Percentiles rank a stretch among this genome's conserved stretches.
phyloP scores from a whole-genome alignment of 1,140 invertebrate genomes.

The Drosophila albomicans region DNA sequence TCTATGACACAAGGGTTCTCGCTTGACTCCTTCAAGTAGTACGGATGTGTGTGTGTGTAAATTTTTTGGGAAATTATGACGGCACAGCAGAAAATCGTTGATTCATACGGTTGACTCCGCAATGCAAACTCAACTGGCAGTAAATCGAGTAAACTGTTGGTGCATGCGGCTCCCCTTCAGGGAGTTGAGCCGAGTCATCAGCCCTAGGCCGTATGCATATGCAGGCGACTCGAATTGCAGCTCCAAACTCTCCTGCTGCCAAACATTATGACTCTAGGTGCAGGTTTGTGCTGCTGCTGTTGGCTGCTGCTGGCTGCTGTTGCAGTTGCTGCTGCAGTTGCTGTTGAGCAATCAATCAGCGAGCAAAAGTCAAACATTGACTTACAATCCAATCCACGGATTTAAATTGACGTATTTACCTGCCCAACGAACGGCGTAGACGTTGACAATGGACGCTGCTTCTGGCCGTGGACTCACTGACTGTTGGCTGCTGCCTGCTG shows the following conservation, averaged over 20 bases:
- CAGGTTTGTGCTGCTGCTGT: background rate
- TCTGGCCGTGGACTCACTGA: constrained; percentile 29
- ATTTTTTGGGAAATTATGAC: constrained; percentile 75
- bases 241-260: constrained; percentile 33
- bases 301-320: constrained; percentile 11
- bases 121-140: constrained; percentile 76
- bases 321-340: constrained; percentile 61
- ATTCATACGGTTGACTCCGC: constrained; percentile 80
- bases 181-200: constrained; percentile 71
- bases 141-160: constrained; percentile 82
- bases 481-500: background rate
- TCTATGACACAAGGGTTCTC: constrained; percentile 1
- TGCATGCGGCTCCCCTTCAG: constrained; percentile 51
- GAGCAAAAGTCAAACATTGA: constrained; percentile 85
- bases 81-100: constrained; percentile 78
- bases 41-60: constrained; percentile 31
- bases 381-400: constrained; percentile 84
- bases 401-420: constrained; percentile 84
- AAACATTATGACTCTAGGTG: constrained; percentile 7
- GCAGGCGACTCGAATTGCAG: constrained; percentile 64
- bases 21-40: constrained; percentile 31
- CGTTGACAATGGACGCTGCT: constrained; percentile 68
- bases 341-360: constrained; percentile 85
- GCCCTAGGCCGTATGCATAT: constrained; percentile 76
- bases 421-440: constrained; percentile 59